Evolutionary conservation across 2,797 vertebrate genomes (phyloP).

Genomic region (Hoplostethus mediterraneus): DNA sequence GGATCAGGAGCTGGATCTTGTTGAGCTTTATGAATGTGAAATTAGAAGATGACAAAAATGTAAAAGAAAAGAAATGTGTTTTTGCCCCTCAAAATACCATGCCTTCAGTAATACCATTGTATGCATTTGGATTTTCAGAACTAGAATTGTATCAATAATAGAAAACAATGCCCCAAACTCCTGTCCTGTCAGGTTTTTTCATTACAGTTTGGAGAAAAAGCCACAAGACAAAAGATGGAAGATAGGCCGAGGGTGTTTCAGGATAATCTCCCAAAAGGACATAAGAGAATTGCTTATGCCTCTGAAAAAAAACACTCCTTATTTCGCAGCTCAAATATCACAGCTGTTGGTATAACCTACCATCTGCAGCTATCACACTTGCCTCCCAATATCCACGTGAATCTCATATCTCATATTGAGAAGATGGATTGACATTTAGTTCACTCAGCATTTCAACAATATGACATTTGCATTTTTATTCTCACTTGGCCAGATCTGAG

Average conservation of each 20-base stretch:
- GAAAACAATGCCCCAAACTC: conserved; percentile 57
- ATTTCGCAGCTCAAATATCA: conserved; percentile 80
- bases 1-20: conserved; percentile 35
- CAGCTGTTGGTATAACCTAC: conserved; percentile 77
- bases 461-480: conserved; percentile 81
- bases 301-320: conserved; percentile 53
- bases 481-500: conserved; percentile 74
- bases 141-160: conserved; percentile 58
- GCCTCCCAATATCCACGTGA: conserved; percentile 66
- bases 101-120: conserved; percentile 30
- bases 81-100: conserved; percentile 19
- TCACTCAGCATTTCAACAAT: conserved; percentile 78
- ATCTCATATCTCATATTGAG: conserved; percentile 74
- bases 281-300: conserved; percentile 67
- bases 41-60: conserved; percentile 47
- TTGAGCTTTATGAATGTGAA: conserved; percentile 36
- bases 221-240: conserved; percentile 43
- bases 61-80: conserved; percentile 9
- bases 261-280: conserved; percentile 74
- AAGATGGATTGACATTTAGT: conserved; percentile 81
- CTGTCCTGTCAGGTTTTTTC: conserved; percentile 38
- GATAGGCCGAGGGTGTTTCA: conserved; percentile 61
- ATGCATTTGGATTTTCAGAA: conserved; percentile 42
- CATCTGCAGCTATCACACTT: conserved; percentile 67
- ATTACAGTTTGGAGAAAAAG: conserved; percentile 43